Evolutionary conservation across 2,888 invertebrate species (phyloP), one percentile per base, ranked within the genome.

Genomic region (Aricia artaxerxes): DNA sequence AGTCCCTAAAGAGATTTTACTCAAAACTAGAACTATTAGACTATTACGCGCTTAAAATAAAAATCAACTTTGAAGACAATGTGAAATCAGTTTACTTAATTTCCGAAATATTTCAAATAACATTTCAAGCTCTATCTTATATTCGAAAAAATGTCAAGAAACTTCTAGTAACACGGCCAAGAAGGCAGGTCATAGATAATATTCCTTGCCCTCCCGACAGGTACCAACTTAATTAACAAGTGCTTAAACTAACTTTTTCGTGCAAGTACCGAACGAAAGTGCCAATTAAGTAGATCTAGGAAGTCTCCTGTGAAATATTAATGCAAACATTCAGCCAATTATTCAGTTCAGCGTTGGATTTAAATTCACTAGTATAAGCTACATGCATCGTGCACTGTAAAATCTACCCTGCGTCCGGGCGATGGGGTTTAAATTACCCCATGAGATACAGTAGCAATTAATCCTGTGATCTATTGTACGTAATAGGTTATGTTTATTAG

Each of bases 401-500:
- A 76, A 13, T 35, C 53, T 38, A 57, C 76, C 35, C 35, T 57
- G 24, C 35, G 4, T 5, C 13, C 16, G 31, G 13, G 76, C 6
- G 16, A 2, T 53, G 13, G 31, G 53, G 76, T 57, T 31, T 31
- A 35, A 49, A 4, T 49, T 76, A 31, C 57, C 49, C 31, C 13
- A 11, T 5, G 53, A 24, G 11, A 24, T 31, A 53, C 5, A 11
- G 6, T 35, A 49, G 79, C 78, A 81, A 82, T 82, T 81, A 80
- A 78, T 64, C 61, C 73, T 57, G 73, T 81, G 82, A 82, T 81
- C 80, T 82, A 82, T 83, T 78, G 81, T 81, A 82, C 78, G 78
- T 82, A 82, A 82, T 82, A 82, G 82, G 82, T 83, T 82, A 83
- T 83, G 83, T 82, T 75, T 78, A 84, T 80, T 82, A 81, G 82